Base-by-base conservation (phyloP, 2,113 vertebrate genomes). In the Leucopsar rothschildi region DNA sequence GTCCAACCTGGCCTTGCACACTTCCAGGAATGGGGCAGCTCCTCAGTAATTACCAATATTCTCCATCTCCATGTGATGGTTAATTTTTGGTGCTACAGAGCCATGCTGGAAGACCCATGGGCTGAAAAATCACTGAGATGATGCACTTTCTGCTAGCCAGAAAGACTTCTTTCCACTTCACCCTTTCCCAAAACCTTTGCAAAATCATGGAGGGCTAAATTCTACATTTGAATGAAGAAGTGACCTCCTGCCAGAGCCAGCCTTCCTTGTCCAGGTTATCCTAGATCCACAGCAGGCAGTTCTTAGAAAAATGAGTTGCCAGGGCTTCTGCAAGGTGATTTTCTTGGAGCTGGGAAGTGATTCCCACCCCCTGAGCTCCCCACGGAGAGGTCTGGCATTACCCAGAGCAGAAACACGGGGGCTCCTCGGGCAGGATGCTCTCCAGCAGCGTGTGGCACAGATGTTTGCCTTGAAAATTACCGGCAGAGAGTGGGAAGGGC, bases 341-440 rank as follows among this genome's bases (percentile, higher is more conserved):
- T 29, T 23, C 73, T 55, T 19, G 60, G 49, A 84, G 33, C 19
- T 82, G 56, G 69, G 57, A 71, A 75, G 56, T 0, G 0, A 71
- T 56, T 31, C 11, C 61, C 69, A 25, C 15, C 40, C 24, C 4
- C 4, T 10, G 42, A 53, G 40, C 40, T 70, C 22, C 35, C 56
- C 19, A 7, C 0, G 0, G 53, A 40, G 47, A 59, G 21, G 4
- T 76, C 42, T 0, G 1, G 49, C 0, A 0, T 20, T 27, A 33
- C 49, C 37, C n/a, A 28, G 2, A 1, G 60, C 81, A 52, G 56
- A 20, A 60, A 37, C 47, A 7, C 10, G 0, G 0, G 14, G 18
- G 45, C 19, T 81, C 22, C 76, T 59, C 3, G 0, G 56, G 16
- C 33, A 27, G 47, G 60, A 29, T 8, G 60, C 47, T 35, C 6